phyloP scores from a whole-genome alignment of 2,113 vertebrate genomes.

The Brachirus orientalis region DNA sequence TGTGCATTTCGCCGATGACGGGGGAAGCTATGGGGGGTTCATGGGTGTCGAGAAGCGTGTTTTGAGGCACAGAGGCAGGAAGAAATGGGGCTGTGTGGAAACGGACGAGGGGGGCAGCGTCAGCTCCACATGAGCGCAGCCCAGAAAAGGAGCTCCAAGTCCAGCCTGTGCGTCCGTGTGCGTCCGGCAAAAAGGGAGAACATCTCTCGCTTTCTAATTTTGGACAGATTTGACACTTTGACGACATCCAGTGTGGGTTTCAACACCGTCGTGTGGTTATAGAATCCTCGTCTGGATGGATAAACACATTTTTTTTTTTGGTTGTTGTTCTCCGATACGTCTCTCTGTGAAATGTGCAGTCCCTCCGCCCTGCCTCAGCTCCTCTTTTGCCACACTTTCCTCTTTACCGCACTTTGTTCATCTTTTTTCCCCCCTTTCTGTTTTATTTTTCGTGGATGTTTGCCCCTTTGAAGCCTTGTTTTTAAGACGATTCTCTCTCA shows the following conservation, averaged over 20 bases:
- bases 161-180: conserved; percentile 82
- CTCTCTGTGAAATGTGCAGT: conserved; percentile 64
- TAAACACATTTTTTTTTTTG: conserved; percentile 63
- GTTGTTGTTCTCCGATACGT: conserved; percentile 59
- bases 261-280: conserved; percentile 54
- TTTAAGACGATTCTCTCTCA: conserved; percentile 79
- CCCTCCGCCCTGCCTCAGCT: conserved; percentile 81
- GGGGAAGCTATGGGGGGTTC: conserved; percentile 46
- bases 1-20: conserved; percentile 65
- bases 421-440: conserved; percentile 40
- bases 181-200: conserved; percentile 68
- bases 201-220: conserved; percentile 59
- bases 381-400: conserved; percentile 68
- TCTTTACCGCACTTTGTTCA: conserved; percentile 73
- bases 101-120: conserved; percentile 76
- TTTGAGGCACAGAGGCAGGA: conserved; percentile 63
- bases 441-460: conserved; percentile 71
- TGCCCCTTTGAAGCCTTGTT: conserved; percentile 72
- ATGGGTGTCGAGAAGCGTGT: conserved; percentile 70
- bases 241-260: conserved; percentile 57
- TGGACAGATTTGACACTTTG: conserved; percentile 65
- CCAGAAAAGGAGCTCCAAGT: conserved; percentile 80
- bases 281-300: conserved; percentile 73
- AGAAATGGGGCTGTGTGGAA: conserved; percentile 52
- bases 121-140: conserved; percentile 78